Conservation (phyloP, 2,888 invertebrate species). For the Phortica magna region DNA sequence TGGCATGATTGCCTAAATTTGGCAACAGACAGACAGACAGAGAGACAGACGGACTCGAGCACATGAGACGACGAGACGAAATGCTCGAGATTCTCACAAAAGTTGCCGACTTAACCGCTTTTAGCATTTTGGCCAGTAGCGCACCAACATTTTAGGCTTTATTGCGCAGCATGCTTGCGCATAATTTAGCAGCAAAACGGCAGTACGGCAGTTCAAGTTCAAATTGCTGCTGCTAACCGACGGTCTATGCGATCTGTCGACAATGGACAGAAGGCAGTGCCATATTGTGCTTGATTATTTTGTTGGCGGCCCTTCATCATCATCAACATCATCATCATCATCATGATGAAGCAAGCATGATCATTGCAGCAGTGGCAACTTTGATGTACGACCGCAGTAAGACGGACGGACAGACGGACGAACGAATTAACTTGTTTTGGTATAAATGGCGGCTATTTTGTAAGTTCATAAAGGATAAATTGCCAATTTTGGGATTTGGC, state of each 20-base stretch:
- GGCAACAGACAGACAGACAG: slow-evolving; percentile 1
- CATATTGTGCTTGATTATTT: slow-evolving; percentile 57
- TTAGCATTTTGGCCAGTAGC: slow-evolving; percentile 55
- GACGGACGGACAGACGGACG: not conserved
- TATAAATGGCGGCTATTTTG: slow-evolving; percentile 76
- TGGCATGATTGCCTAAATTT: slow-evolving; percentile 21
- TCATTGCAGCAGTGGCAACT: slow-evolving; percentile 11
- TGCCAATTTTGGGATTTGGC: slow-evolving; percentile 75
- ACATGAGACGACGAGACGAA: too few species aligned
- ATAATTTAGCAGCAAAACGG: slow-evolving; percentile 44
- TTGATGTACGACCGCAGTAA: slow-evolving; percentile 25
- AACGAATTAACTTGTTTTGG: slow-evolving; percentile 75
- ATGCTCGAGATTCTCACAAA: slow-evolving; percentile 15
- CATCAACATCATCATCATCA: slow-evolving; percentile 48
- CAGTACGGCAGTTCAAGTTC: slow-evolving; percentile 12
- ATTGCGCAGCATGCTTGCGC: slow-evolving; percentile 64
- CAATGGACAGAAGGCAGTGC: not conserved
- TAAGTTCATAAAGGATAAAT: slow-evolving; percentile 76
- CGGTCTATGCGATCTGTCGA: too few species aligned
- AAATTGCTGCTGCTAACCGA: not conserved
- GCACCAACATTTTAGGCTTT: slow-evolving; percentile 71
- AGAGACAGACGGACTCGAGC: too few species aligned
- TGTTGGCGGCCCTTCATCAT: slow-evolving; percentile 73
- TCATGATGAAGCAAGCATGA: slow-evolving; percentile 27
- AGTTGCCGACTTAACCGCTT: slow-evolving; percentile 17